Evolutionary conservation across 2,888 invertebrate species (phyloP).

Genomic region (Dicranocentrus wangi): DNA sequence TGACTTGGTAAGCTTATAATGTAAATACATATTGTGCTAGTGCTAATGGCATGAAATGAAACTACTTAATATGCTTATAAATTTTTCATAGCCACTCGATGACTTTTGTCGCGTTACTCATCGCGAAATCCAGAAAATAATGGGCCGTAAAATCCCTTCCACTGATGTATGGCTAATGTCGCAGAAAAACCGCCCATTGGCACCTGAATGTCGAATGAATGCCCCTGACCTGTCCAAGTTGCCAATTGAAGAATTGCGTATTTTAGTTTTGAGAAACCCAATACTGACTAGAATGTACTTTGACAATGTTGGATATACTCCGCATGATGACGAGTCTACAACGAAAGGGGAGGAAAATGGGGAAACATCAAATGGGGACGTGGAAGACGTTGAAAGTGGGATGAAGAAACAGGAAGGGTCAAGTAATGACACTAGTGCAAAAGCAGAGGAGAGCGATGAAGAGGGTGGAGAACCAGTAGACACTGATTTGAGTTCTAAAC

Average conservation of each 20-base stretch:
- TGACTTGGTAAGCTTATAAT: conserved; percentile 63
- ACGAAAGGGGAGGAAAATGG: background rate
- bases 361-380: background rate
- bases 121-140: conserved; percentile 66
- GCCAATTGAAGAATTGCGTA: conserved; percentile 49
- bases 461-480: conserved; percentile 24
- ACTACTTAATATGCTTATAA: too few relatives aligned
- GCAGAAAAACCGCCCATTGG: conserved; percentile 65
- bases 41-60: too few relatives aligned
- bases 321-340: conserved; percentile 7
- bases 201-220: conserved; percentile 50
- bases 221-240: conserved; percentile 59
- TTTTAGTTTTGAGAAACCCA: conserved; percentile 34
- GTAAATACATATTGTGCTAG: too few relatives aligned
- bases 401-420: background rate
- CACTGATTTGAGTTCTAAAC: conserved; percentile 25
- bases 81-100: conserved; percentile 68
- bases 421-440: background rate
- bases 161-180: conserved; percentile 68
- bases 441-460: conserved; percentile 11
- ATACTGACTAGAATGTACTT: conserved; percentile 31
- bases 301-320: conserved; percentile 19
- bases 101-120: conserved; percentile 69
- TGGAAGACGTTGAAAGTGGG: conserved; percentile 18
- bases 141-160: conserved; percentile 52